Conservation (phyloP, 2,113 vertebrate genomes). For the Ciconia maguari region DNA sequence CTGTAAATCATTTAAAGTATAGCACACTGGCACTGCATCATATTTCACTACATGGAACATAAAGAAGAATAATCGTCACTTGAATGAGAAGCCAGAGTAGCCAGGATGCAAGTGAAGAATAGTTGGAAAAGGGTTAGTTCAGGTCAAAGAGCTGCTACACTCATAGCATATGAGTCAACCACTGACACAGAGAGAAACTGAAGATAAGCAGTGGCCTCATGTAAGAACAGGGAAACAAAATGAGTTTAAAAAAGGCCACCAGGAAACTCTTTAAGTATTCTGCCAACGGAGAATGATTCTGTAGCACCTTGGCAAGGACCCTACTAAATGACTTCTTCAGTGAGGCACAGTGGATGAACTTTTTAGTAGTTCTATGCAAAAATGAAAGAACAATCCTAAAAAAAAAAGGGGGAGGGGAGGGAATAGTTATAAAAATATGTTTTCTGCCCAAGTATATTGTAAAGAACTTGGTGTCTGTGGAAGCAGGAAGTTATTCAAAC, state of each 20-base stretch:
- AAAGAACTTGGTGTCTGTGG: neutral
- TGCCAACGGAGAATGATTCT: neutral
- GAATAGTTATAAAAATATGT: neutral
- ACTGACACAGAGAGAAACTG: neutral
- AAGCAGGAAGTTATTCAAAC: neutral
- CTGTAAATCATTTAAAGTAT: neutral
- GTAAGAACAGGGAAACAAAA: neutral
- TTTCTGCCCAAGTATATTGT: neutral
- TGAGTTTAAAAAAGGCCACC: neutral
- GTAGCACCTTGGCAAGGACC: neutral
- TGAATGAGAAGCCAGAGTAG: neutral
- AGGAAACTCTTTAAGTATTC: neutral
- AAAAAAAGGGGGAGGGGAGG: fast-evolving
- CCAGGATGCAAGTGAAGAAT: neutral
- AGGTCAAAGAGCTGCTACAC: neutral
- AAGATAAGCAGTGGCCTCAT: neutral
- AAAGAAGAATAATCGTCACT: neutral
- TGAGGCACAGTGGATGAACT: neutral
- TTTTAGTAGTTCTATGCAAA: neutral
- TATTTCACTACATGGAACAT: neutral
- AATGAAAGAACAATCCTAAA: neutral
- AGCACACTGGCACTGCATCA: neutral
- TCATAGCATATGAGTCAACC: neutral
- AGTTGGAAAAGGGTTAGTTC: neutral
- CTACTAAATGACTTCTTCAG: neutral